These are phyloP conservation scores for Scaeva pyrastri DNA, from an alignment of 2,888 invertebrate species.

Conservation along the genomic window DNA sequence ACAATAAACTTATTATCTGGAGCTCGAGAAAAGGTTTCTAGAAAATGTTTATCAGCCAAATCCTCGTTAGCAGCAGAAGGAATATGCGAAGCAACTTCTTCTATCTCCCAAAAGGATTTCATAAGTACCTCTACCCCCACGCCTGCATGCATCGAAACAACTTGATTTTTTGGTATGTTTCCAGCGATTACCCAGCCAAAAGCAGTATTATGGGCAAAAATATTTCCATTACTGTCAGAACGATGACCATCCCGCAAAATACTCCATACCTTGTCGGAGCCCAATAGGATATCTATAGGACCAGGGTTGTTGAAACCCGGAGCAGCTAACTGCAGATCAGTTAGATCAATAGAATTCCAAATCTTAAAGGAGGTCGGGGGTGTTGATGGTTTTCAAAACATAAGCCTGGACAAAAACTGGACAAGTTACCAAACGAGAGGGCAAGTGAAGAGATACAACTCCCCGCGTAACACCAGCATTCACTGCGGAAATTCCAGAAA, in stretches of 20 bases:
- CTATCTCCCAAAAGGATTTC: constrained; percentile 21
- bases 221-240: too few relatives aligned
- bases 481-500: background rate
- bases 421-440: background rate
- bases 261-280: background rate
- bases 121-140: background rate
- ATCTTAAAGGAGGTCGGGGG: background rate
- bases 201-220: background rate
- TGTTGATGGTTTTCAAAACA: background rate
- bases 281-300: constrained; percentile 17
- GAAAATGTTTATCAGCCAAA: constrained; percentile 21
- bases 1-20: constrained; percentile 24
- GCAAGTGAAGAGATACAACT: background rate
- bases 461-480: background rate
- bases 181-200: background rate
- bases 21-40: constrained; percentile 43
- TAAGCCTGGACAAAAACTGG: background rate
- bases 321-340: background rate
- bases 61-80: constrained; percentile 11
- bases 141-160: background rate
- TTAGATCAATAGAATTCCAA: background rate
- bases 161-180: background rate
- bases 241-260: constrained; percentile 40
- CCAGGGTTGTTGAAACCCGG: background rate
- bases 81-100: constrained; percentile 16